A percentile compares a stretch with the other conserved stretches of the same genome.
phyloP scores from a whole-genome alignment of 2,888 invertebrate species.

The Dynastes maya region DNA sequence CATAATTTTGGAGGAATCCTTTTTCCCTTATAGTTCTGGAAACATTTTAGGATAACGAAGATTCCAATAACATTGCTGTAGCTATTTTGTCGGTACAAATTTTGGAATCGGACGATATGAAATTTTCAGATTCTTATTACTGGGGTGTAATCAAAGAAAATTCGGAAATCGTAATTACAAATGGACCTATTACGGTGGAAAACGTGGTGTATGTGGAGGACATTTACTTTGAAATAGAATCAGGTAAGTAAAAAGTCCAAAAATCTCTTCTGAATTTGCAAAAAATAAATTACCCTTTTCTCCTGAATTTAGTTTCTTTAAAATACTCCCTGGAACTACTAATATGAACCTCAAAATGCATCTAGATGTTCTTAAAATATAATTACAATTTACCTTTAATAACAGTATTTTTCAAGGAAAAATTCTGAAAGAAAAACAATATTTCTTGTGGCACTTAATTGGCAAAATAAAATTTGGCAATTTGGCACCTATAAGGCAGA shows the following conservation, averaged over 20 bases:
- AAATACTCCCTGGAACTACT: no score
- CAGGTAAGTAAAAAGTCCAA: slow-evolving; percentile 20
- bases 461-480: no score
- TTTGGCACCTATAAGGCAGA: no score
- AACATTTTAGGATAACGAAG: slow-evolving; percentile 37
- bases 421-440: no score
- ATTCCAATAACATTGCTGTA: slow-evolving; percentile 3
- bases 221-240: slow-evolving; percentile 7
- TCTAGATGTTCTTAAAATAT: no score
- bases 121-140: slow-evolving; percentile 30
- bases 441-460: no score
- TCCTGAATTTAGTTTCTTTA: no score
- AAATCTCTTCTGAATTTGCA: not conserved
- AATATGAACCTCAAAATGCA: no score
- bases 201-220: slow-evolving; percentile 1
- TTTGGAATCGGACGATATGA: not conserved
- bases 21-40: not conserved
- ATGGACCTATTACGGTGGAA: slow-evolving; percentile 47
- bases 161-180: slow-evolving; percentile 26
- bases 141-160: slow-evolving; percentile 27
- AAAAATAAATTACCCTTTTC: not conserved
- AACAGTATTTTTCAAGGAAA: no score
- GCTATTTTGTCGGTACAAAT: slow-evolving; percentile 13
- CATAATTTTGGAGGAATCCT: not conserved
- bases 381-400: no score